Evolutionary conservation across 2,888 invertebrate species (phyloP), one percentile per base, ranked within the genome.

Genomic region (Heliconius ethilla): DNA sequence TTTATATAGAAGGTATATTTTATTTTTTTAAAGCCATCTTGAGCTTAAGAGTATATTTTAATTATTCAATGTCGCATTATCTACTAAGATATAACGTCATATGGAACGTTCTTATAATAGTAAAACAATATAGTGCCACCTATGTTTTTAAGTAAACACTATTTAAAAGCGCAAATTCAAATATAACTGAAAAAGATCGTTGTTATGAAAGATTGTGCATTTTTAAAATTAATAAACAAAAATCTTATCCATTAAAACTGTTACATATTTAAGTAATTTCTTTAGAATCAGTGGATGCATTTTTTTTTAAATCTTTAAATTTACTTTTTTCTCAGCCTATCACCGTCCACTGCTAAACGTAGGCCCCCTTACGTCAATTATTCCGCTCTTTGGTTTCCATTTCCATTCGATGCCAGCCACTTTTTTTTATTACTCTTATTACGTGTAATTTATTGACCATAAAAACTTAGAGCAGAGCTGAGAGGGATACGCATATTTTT

Each of bases 31-130:
- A 5, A 37, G 3, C n/a, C 11, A 37, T n/a, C 0, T 37, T 11
- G 7, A 25, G 15, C 15, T 72, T 59, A 33, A 25, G 33, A 27
- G 9, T 27, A 22, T 40, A 22, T 65, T 74, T 45, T 45, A 9
- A 27, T 33, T 45, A 13, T 22, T 74, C 6, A 74, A 63, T 74
- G 18, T 18, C 10, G 37, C 25, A 15, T 63, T 62, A 72, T 55
- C 1, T 33, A 13, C 37, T 29, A 40, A 22, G 11, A 45, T 4
- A 10, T 18, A 63, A 65, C 63, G 74, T 74, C 27, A 40, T 18
- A 37, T 29, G 74, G 40, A 74, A 74, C 74, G 74, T 74, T 40
- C 18, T 7, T 11, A 74, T 40, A 63, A 62, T 63, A 73, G 33
- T 37, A 63, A 65, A 40, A 63, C 63, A 27, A 62, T 37, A 63